Conservation (phyloP, 2,888 invertebrate species). For the Pandemis corylana region DNA sequence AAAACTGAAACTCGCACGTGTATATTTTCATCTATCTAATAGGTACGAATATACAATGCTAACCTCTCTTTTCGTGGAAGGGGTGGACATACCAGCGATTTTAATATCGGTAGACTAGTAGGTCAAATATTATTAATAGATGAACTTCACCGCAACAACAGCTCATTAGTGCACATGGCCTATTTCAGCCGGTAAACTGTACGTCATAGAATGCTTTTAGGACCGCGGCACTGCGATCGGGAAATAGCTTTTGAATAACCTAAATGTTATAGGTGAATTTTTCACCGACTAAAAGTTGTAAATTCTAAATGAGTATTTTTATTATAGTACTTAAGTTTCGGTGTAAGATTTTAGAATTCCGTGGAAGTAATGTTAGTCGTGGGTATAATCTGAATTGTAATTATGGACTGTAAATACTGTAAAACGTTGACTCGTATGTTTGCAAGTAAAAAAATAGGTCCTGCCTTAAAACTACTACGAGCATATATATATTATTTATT, state of each 20-base stretch:
- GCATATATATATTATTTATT: too few relatives aligned
- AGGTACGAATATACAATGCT: neutral
- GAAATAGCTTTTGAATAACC: conserved; percentile 57
- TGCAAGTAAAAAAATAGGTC: too few relatives aligned
- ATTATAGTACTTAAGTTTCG: conserved; percentile 56
- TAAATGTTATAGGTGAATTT: conserved; percentile 60
- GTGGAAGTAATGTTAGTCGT: conserved; percentile 19
- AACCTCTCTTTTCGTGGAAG: neutral
- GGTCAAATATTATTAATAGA: conserved; percentile 44
- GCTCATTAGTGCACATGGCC: conserved; percentile 45
- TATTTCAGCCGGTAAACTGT: conserved; percentile 52
- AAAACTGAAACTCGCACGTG: neutral
- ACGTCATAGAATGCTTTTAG: conserved; percentile 59
- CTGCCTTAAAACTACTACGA: too few relatives aligned
- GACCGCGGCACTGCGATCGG: conserved; percentile 47
- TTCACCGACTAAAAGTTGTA: conserved; percentile 58
- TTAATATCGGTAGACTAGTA: conserved; percentile 20
- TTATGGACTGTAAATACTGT: neutral
- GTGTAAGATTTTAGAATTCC: conserved; percentile 55
- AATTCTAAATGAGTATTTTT: conserved; percentile 63
- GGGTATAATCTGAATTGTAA: neutral
- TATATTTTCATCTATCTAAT: neutral
- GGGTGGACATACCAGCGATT: conserved; percentile 14
- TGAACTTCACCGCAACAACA: conserved; percentile 42
- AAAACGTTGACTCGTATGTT: too few relatives aligned